Conservation (phyloP, 2,888 invertebrate genomes). For the Lasius platythorax region DNA sequence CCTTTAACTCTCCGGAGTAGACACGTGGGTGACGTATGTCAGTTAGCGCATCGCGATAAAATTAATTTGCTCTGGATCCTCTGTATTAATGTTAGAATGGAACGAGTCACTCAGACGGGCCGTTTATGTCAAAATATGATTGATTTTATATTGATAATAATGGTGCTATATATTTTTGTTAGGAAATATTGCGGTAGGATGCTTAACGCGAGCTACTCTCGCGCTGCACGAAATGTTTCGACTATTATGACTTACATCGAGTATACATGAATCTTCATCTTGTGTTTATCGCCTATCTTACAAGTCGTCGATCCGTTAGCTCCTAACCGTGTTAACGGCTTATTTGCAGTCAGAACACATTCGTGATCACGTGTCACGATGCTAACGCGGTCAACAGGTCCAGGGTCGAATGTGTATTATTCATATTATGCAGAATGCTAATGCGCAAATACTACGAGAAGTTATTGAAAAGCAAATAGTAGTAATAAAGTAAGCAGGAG, state of each 20-base stretch:
- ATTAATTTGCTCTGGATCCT: background rate
- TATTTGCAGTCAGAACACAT: background rate
- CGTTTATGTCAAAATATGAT: background rate
- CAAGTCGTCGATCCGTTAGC: slow-evolving; percentile 11
- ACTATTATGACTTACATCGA: background rate
- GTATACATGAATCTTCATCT: background rate
- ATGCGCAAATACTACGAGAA: background rate
- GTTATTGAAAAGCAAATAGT: background rate
- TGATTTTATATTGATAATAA: slow-evolving; percentile 5
- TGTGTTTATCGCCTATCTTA: background rate
- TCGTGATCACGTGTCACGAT: background rate
- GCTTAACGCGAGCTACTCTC: background rate
- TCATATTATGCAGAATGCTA: background rate
- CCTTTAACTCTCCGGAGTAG: background rate
- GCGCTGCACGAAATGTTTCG: background rate
- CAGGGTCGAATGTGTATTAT: background rate
- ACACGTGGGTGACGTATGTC: background rate
- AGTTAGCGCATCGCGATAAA: background rate
- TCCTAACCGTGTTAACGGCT: background rate
- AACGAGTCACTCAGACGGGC: background rate
- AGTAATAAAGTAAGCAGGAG: background rate
- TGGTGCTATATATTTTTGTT: background rate
- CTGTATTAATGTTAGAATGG: background rate
- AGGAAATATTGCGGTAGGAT: background rate
- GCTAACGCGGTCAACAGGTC: background rate